These are phyloP conservation scores for Drosophila birchii DNA, from an alignment of 2,888 invertebrate genomes.

Conservation along the genomic window DNA sequence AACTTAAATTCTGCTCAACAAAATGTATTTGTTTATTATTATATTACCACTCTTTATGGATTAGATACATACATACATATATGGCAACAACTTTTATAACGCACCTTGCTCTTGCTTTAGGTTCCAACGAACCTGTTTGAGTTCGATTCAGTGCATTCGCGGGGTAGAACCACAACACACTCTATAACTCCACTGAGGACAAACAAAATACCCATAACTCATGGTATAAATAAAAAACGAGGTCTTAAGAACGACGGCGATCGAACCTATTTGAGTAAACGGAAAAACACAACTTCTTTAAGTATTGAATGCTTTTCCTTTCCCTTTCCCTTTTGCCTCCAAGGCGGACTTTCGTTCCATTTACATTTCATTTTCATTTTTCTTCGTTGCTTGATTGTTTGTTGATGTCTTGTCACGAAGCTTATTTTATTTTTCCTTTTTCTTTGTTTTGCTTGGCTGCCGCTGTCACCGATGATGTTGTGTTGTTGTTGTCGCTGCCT, in stretches of 20 bases:
- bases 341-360: conserved; percentile 18
- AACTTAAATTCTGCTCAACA: no score
- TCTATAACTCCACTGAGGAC: background rate
- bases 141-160: conserved; percentile 58
- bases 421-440: conserved; percentile 44
- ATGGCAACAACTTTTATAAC: background rate
- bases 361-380: conserved; percentile 39
- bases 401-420: conserved; percentile 57
- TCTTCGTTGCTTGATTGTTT: conserved; percentile 43
- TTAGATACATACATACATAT: background rate
- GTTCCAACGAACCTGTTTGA: conserved; percentile 62
- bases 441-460: conserved; percentile 5
- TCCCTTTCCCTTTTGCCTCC: background rate
- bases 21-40: no score
- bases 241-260: background rate
- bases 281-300: background rate
- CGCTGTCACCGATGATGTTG: conserved; percentile 17
- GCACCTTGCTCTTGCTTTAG: conserved; percentile 2
- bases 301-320: conserved; percentile 20
- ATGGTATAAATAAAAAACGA: conserved; percentile 10
- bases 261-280: conserved; percentile 20
- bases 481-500: conserved; percentile 35
- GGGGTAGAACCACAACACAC: background rate
- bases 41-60: no score
- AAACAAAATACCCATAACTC: conserved; percentile 1